Base-by-base conservation (phyloP, 2,888 invertebrate genomes). In the Synergus itoensis region DNA sequence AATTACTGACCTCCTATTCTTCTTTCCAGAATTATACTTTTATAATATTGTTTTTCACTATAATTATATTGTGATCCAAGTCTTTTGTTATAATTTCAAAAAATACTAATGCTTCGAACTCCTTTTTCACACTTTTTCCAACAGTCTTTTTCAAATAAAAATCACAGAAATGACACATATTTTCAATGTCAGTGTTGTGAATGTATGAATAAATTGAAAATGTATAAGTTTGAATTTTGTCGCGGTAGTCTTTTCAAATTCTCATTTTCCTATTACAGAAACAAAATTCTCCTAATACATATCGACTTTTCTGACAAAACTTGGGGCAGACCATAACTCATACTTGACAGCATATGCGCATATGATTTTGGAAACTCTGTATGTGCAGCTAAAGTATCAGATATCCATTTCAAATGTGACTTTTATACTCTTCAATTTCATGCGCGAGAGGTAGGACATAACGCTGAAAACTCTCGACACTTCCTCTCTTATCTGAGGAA, bases 341-440 rank as follows among this genome's bases (percentile, higher is more conserved):
- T 5, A 63, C 7, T 36, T 63, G 63, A 36, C n/a, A n/a, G 65
- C 8, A n/a, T 41, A 41, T 41, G 65, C n/a, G n/a, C 18, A 41
- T 65, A 41, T 41, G n/a, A 14, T 65, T n/a, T 5, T n/a, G 4
- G 41, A 12, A 65, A 41, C 11, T 18, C n/a, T 65, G 18, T 16
- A 65, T 18, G 41, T 65, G 63, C 63, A 63, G 36, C 36, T 28
- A 63, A 65, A n/a, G 41, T 4, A 41, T 65, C 41, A 41, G 41
- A 41, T 18, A 40, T 18, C 18, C 11, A 41, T 67, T 45, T 67
- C 14, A 43, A 45, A 69, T 69, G 36, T 69, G 48, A 53, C 48
- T n/a, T 48, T 69, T 28, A 69, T 69, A 28, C 69, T 53, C 36
- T 69, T 69, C 28, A 69, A 48, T 69, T 53, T 69, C 48, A 48